Conservation (phyloP, 1,140 invertebrate genomes). For the Portunus trituberculatus region DNA sequence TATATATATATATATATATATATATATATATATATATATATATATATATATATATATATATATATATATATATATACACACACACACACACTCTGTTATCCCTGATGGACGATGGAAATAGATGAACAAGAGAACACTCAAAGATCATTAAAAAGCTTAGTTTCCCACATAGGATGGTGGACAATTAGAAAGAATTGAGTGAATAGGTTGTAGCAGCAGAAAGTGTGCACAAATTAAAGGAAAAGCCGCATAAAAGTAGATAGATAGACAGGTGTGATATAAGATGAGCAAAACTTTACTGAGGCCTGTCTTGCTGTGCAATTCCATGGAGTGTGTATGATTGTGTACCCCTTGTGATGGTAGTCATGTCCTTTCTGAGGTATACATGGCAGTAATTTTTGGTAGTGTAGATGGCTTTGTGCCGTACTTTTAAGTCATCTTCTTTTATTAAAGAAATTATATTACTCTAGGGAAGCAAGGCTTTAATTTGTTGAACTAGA, state of each 20-base stretch:
- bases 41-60: background rate
- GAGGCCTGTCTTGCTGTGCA: background rate
- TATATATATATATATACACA: slow-evolving; percentile 15
- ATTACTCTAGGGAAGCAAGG: background rate
- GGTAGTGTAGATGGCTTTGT: background rate
- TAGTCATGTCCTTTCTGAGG: background rate
- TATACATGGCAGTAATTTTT: background rate
- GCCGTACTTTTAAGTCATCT: background rate
- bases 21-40: too few species aligned
- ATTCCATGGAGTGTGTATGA: background rate
- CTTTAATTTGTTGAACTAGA: background rate
- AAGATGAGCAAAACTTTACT: background rate
- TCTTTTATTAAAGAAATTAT: background rate
- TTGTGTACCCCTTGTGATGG: background rate
- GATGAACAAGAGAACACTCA: too few species aligned
- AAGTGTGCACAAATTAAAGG: too few species aligned
- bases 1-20: too few species aligned
- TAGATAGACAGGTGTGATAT: too few species aligned
- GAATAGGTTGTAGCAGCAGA: too few species aligned
- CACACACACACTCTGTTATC: too few species aligned
- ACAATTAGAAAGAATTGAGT: too few species aligned
- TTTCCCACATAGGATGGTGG: too few species aligned
- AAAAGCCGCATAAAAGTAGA: too few species aligned
- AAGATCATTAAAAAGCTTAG: too few species aligned
- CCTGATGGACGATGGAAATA: too few species aligned